Evolutionary conservation across 2,797 vertebrate species (phyloP).

Genomic region (Oreonectes daqikongensis): DNA sequence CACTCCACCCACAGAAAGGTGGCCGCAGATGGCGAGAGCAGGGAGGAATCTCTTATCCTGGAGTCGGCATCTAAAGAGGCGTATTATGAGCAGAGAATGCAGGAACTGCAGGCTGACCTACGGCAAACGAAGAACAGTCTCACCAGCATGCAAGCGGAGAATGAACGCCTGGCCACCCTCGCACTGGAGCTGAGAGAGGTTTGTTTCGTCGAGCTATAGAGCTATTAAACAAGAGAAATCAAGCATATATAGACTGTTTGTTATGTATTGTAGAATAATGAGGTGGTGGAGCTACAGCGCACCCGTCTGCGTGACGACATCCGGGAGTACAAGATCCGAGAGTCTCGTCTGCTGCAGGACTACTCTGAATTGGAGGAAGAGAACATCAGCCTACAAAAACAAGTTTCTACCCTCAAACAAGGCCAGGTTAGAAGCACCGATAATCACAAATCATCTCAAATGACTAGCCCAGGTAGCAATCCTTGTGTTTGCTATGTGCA

Average conservation of each 20-base stretch:
- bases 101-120: conserved; percentile 92
- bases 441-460: neutral
- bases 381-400: conserved; percentile 98
- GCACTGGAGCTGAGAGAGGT: conserved; percentile 92
- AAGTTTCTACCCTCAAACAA: conserved; percentile 93
- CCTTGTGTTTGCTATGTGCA: neutral
- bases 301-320: conserved; percentile 91
- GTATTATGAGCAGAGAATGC: conserved; percentile 89
- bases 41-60: conserved; percentile 94
- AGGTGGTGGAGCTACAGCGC: conserved; percentile 88
- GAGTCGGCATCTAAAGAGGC: conserved; percentile 98
- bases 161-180: conserved; percentile 86
- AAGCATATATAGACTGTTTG: neutral
- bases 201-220: conserved; percentile 25
- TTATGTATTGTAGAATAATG: conserved; percentile 76
- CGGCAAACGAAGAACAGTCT: conserved; percentile 86
- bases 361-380: conserved; percentile 96
- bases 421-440: conserved; percentile 83
- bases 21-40: conserved; percentile 94
- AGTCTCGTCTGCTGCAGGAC: conserved; percentile 92
- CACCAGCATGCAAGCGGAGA: conserved; percentile 86
- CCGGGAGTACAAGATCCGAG: conserved; percentile 93
- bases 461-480: neutral
- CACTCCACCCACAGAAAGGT: conserved; percentile 95
- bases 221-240: neutral